Base-by-base conservation (phyloP, 2,113 vertebrate species). In the Myiopsitta monachus region DNA sequence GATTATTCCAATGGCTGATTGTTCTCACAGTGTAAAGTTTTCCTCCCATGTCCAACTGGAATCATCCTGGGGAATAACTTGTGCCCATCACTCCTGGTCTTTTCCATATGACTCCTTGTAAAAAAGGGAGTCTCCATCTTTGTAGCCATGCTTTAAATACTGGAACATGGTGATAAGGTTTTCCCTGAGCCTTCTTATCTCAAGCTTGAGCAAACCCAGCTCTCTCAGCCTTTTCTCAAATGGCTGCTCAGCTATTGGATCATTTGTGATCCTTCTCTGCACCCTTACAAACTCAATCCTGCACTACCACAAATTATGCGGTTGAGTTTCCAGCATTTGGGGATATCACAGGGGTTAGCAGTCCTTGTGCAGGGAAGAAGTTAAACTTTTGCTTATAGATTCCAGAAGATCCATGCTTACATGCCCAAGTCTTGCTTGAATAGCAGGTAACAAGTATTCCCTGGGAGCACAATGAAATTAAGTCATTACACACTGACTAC, bases 301-400 rank as follows among this genome's bases (percentile, higher is more conserved):
- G 75, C 91, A 90, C 79, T 88, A 92, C 57, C 94, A 96, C 92
- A 93, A 91, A 87, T 87, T 74, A 92, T 90, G 74, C 90, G 93
- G 85, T 75, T 22, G 55, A 90, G 91, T 94, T 94, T 94, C 79
- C 87, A 75, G 39, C 75, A 81, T 94, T 90, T 90, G 87, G 78
- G 83, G 83, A 90, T 88, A 84, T 74, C 39, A 54, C 91, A 85
- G 87, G 55, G 55, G 87, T 86, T 76, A 81, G 63, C 33, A 59
- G 16, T 59, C 57, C 33, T 59, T 24, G 21, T 24, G 22, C 33
- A 59, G 33, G 57, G 33, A 59, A 59, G 57, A 59, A 59, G 57
- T 59, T 59, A 59, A 59, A 26, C 11, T 80, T 70, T 8, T 67
- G 14, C 21, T 27, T 51, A 18, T 13, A 36, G 51, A 44, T 73